Evolutionary conservation across 2,888 invertebrate species (phyloP).

Genomic region (Pheosia tremula): DNA sequence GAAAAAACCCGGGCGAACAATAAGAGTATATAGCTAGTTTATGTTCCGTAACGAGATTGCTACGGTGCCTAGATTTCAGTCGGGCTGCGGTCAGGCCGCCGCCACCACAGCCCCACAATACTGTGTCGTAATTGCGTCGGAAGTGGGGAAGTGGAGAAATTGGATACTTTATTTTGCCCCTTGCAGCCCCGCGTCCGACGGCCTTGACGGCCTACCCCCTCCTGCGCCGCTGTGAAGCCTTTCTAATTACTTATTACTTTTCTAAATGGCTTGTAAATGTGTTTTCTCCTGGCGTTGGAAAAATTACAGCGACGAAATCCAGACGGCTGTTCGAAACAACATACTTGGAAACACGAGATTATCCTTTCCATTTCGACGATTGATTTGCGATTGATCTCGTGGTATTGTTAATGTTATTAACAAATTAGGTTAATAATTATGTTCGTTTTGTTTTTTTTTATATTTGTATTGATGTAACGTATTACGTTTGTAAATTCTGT

Average conservation of each 20-base stretch:
- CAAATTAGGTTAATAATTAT: neutral
- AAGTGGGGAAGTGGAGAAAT: conserved; percentile 79
- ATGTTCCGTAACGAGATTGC: conserved; percentile 78
- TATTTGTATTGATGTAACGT: conserved; percentile 34
- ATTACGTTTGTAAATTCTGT: conserved; percentile 37
- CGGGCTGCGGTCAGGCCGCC: conserved; percentile 67
- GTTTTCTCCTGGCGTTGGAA: conserved; percentile 35
- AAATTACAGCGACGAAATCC: conserved; percentile 24
- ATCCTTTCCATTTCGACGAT: conserved; percentile 22
- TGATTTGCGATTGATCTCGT: conserved; percentile 21
- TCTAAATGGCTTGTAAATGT: conserved; percentile 53
- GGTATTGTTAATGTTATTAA: neutral
- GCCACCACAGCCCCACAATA: conserved; percentile 64
- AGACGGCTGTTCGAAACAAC: conserved; percentile 25
- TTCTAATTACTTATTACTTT: conserved; percentile 66
- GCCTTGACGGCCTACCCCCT: conserved; percentile 42
- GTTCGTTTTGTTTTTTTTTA: neutral
- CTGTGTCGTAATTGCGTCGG: conserved; percentile 78
- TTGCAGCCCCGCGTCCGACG: conserved; percentile 51
- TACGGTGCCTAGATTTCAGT: conserved; percentile 69
- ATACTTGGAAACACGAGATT: conserved; percentile 22
- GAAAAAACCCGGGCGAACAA: conserved; percentile 68
- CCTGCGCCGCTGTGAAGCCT: conserved; percentile 63
- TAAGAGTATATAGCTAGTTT: conserved; percentile 60
- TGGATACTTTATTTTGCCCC: conserved; percentile 74